Percentiles rank a stretch among this genome's conserved stretches.
These are phyloP conservation scores for Nesoenas mayeri DNA, from an alignment of 2,113 vertebrate genomes.

Conservation along the genomic window DNA sequence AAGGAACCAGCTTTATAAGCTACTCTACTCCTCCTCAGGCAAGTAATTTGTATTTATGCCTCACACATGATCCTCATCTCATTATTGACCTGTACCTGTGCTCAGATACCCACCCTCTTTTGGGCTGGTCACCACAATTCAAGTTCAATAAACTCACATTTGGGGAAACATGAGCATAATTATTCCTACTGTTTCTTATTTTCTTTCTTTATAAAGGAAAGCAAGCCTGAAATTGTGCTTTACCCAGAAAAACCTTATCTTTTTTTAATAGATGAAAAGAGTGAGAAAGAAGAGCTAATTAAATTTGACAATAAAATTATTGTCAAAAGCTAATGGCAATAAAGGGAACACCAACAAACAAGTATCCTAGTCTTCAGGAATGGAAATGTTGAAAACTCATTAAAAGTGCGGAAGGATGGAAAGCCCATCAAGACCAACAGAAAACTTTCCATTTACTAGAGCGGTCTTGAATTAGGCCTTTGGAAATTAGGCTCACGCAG, in stretches of 20 bases:
- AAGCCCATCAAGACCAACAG: not conserved
- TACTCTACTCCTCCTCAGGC: not conserved
- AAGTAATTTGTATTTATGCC: not conserved
- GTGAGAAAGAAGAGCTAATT: not conserved
- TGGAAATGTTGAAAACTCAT: not conserved
- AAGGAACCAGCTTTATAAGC: not conserved
- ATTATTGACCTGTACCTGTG: not conserved
- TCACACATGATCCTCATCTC: not conserved
- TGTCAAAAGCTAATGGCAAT: not conserved
- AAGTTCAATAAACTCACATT: not conserved
- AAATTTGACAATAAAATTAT: too few species aligned
- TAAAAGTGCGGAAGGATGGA: not conserved
- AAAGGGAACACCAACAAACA: not conserved
- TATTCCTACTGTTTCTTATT: not conserved
- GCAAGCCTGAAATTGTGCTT: not conserved
- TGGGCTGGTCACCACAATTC: not conserved
- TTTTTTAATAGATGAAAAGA: not conserved
- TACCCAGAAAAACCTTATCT: rapidly evolving
- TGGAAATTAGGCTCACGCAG: not conserved
- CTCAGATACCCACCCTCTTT: too few species aligned
- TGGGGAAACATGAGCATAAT: not conserved
- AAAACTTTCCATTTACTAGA: not conserved
- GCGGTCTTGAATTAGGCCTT: not conserved
- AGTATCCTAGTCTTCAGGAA: not conserved
- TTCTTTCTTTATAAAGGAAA: not conserved